These are phyloP conservation scores for Leucania comma DNA, from an alignment of 2,888 invertebrate genomes.

Conservation along the genomic window DNA sequence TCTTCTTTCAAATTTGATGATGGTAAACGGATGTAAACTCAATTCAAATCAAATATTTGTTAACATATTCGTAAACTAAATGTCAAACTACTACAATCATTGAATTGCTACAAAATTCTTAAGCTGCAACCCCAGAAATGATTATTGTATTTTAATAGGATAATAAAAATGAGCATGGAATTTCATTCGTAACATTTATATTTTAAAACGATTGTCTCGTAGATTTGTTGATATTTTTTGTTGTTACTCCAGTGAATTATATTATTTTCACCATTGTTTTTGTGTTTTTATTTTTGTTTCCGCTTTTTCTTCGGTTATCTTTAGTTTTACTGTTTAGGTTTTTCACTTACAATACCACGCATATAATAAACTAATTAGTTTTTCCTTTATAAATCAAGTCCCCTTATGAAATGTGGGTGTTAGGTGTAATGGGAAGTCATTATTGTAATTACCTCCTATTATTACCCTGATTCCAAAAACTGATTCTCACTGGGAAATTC, in stretches of 20 bases:
- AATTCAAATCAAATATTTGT: too few species aligned
- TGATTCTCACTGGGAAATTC: not conserved
- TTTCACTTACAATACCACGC: not conserved
- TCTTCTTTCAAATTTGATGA: too few species aligned
- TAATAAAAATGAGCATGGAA: constrained; percentile 32
- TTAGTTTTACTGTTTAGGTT: not conserved
- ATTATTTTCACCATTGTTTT: constrained; percentile 58
- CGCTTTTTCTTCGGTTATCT: not conserved
- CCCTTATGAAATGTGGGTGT: too few species aligned
- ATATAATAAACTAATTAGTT: too few species aligned
- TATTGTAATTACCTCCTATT: too few species aligned
- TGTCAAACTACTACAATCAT: too few species aligned
- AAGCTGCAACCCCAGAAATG: constrained; percentile 29
- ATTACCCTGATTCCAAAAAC: too few species aligned
- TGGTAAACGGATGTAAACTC: too few species aligned
- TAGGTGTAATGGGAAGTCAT: too few species aligned
- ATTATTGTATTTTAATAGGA: constrained; percentile 47
- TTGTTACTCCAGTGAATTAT: constrained; percentile 59
- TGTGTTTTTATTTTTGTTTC: constrained; percentile 35
- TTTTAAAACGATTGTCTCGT: constrained; percentile 43
- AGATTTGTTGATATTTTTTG: constrained; percentile 59
- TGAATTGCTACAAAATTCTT: not conserved
- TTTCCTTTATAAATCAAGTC: too few species aligned
- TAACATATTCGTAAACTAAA: too few species aligned
- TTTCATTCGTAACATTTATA: constrained; percentile 41